Evolutionary conservation across 2,113 vertebrate genomes (phyloP).

Genomic region (Microtus ochrogaster): DNA sequence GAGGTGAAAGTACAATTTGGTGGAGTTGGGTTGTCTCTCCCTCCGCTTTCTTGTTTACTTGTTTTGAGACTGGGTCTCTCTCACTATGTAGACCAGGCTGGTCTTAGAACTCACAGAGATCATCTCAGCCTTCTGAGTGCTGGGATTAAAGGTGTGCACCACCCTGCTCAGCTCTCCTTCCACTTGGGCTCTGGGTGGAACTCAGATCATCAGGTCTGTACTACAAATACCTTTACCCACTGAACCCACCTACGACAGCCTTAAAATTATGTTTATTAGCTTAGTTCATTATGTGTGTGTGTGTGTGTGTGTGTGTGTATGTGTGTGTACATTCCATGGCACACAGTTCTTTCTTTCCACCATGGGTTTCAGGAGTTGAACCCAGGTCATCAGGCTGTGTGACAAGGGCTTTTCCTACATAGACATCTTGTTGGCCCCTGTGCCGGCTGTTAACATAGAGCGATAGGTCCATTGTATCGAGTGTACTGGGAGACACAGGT

Average conservation of each 20-base stretch:
- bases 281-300: not conserved
- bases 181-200: not conserved
- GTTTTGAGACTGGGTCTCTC: not conserved
- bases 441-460: not conserved
- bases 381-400: not conserved
- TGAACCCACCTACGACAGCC: not conserved
- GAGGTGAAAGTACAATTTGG: not conserved
- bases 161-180: not conserved
- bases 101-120: not conserved
- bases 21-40: not conserved
- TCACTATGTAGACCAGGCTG: not conserved
- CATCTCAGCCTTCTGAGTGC: not conserved
- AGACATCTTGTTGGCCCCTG: not conserved
- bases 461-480: rapidly evolving
- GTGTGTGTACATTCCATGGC: not conserved
- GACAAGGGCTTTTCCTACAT: not conserved
- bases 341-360: not conserved
- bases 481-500: not conserved
- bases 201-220: not conserved
- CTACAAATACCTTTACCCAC: not conserved
- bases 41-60: not conserved
- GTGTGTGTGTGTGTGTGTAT: not conserved
- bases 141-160: not conserved
- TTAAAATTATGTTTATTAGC: not conserved
- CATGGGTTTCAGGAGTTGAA: not conserved